Conservation (phyloP, 2,888 invertebrate species). For the Agonopterix subpropinquella region DNA sequence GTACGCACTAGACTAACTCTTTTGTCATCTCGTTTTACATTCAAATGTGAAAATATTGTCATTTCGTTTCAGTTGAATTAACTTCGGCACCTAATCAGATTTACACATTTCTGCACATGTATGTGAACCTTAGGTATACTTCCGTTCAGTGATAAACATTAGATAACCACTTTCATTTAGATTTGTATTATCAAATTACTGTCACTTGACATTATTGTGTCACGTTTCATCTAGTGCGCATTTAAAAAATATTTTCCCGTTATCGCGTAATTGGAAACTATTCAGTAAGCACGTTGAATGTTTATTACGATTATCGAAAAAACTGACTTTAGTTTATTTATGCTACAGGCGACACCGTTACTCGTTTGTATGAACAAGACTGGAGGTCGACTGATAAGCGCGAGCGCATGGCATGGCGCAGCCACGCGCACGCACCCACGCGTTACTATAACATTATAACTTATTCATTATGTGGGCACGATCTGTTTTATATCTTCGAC, state of each 20-base stretch:
- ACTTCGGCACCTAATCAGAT: too few relatives aligned
- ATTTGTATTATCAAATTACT: neutral
- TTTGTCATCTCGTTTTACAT: too few relatives aligned
- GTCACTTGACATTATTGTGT: constrained; percentile 2
- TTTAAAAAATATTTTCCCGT: neutral
- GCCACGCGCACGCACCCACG: constrained; percentile 27
- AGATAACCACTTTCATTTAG: too few relatives aligned
- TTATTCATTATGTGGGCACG: neutral
- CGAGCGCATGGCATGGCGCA: constrained; percentile 24
- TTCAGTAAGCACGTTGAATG: neutral
- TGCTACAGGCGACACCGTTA: neutral
- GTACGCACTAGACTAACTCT: too few relatives aligned
- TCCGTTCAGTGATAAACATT: too few relatives aligned
- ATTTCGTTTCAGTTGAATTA: too few relatives aligned
- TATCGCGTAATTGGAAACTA: neutral
- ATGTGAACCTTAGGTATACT: too few relatives aligned
- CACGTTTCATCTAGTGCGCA: constrained; percentile 13
- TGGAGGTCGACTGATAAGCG: constrained; percentile 60
- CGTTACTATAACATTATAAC: neutral
- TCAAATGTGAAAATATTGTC: too few relatives aligned
- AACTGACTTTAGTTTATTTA: neutral
- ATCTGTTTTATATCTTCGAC: too few relatives aligned
- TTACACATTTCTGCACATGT: too few relatives aligned
- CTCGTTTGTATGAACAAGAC: constrained; percentile 19
- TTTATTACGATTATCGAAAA: neutral